phyloP scores from a whole-genome alignment of 2,888 invertebrate genomes.

The Callimorpha dominula region DNA sequence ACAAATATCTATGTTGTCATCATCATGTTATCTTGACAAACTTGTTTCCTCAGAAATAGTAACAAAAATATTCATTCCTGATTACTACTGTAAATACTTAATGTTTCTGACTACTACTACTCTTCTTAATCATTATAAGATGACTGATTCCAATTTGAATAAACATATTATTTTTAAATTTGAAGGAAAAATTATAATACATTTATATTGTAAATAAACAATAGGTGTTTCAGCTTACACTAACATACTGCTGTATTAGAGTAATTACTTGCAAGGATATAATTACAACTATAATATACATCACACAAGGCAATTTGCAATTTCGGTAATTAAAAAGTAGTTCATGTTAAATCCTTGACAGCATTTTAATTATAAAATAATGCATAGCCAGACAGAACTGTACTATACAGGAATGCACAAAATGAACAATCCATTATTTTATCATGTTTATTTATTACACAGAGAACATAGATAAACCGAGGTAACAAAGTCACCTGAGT shows the following conservation, averaged over 20 bases:
- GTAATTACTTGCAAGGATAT: neutral
- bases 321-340: slow-evolving; percentile 1
- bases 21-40: neutral
- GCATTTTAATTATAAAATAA: slow-evolving; percentile 11
- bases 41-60: neutral
- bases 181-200: neutral
- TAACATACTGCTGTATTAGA: neutral
- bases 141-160: neutral
- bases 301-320: neutral
- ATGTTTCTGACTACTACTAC: neutral
- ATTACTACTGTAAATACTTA: neutral
- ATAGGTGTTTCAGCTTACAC: too few relatives aligned
- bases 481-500: slow-evolving; percentile 72
- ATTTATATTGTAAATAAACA: slow-evolving; percentile 1
- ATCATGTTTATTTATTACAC: slow-evolving; percentile 55
- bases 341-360: slow-evolving; percentile 5
- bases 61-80: neutral
- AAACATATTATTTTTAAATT: neutral
- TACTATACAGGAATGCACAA: slow-evolving; percentile 15
- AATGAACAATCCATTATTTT: slow-evolving; percentile 48
- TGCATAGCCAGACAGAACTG: slow-evolving; percentile 13
- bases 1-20: neutral
- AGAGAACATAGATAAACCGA: slow-evolving; percentile 66
- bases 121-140: neutral
- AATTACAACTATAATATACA: neutral